Base-by-base conservation (phyloP, 1,140 invertebrate genomes). In the Brachionus rubens region DNA sequence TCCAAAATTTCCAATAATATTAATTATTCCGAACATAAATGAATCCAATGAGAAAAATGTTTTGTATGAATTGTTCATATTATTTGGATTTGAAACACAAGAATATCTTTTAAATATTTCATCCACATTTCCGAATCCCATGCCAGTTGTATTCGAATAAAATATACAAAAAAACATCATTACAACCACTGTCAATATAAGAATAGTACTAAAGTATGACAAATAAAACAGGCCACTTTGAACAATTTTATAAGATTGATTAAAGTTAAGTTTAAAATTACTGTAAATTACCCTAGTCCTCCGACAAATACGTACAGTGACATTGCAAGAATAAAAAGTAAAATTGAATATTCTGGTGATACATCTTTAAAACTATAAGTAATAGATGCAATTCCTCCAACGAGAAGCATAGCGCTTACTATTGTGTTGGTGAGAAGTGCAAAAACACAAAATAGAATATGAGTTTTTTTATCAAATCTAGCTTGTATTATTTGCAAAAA, bases 21-120 rank as follows among this genome's bases (percentile, higher is more conserved):
- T 82, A 67, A 84, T 84, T 5, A 85, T 72, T 16, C 84, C 84
- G 79, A 85, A 85, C 78, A 85, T 81, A 1, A 85, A 77, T 5
- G 81, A 83, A 43, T 78, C 78, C 36, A 78, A 59, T 0, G 83
- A 84, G 10, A 80, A 62, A n/a, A 85, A 80, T 4, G 84, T 85
- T 14, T 83, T 62, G 50, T 81, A 85, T 26, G 80, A 82, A n/a
- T 56, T 75, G 5, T 79, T 79, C 26, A 76, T 41, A 78, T 85
- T 85, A 12, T 72, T 72, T 6, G 43, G 16, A 54, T 72, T 72
- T 50, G 47, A 54, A 19, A 52, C 41, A 48, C 68, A 62, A 6
- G 28, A 36, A 67, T 65, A 47, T 33, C 12, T 21, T 1, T 46
- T 19, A 30, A 41, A 76, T 24, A 76, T 76, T 19, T 43, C 16